Evolutionary conservation across 1,140 invertebrate genomes (phyloP), one percentile per base, ranked within the genome.

Genomic region (Battus philenor): DNA sequence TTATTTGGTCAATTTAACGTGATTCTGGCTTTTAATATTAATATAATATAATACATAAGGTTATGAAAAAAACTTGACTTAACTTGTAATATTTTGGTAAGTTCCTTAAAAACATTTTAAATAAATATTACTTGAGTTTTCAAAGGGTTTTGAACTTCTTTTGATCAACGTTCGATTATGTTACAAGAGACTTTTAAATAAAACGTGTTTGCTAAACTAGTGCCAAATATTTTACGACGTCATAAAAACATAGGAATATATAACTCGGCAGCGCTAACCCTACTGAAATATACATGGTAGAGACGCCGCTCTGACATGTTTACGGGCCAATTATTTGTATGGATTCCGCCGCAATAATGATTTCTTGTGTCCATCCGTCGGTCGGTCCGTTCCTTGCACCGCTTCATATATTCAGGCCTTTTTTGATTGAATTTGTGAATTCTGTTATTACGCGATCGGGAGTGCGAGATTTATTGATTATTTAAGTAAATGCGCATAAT

Each of bases 311-410:
- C 58, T 76, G 80, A 84, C 80, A 81, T 81, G 77, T 84, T 84
- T 84, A 84, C 80, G 80, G 80, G 59, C 80, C 80, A 84, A 84
- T 84, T 84, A 84, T 81, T 84, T 81, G 80, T 84, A 84, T 84
- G 77, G 80, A 80, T 78, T 79, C 77, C 77, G 56, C 43, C 54
- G 67, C 77, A 80, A 77, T 81, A 84, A 84, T 81, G 80, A 81
- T 84, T 84, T 84, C 80, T 84, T 84, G 73, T 59, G 68, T 61
- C 63, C 58, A 62, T 52, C 61, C 55, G 59, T 56, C 53, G 53
- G 73, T 63, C 61, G 56, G 52, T 55, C 50, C 41, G 53, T 48
- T 50, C 48, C 32, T 41, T 44, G 27, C 47, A 36, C 48, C 41
- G 53, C 47, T 63, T 66, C 62, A 68, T 73, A 64, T 64, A 60